These are phyloP conservation scores for Valencia hispanica DNA, from an alignment of 2,797 vertebrate species.

Conservation along the genomic window DNA sequence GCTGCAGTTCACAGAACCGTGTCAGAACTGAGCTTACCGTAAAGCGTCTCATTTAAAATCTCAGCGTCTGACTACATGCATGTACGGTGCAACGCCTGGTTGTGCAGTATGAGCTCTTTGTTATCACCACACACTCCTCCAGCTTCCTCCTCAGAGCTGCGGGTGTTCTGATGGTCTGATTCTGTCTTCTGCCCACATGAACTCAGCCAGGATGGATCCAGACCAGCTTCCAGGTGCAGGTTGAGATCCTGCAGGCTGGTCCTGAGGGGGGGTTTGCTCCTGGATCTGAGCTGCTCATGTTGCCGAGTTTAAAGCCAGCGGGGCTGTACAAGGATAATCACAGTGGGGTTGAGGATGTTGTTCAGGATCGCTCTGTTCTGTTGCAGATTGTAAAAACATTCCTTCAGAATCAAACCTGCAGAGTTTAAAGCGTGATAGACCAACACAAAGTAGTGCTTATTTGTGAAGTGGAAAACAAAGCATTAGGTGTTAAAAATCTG, in stretches of 20 bases:
- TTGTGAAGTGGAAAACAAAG: not conserved
- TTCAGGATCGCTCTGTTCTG: not conserved
- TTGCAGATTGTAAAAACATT: not conserved
- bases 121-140: conserved; percentile 20
- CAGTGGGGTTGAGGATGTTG: not conserved
- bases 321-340: not conserved
- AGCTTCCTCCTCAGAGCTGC: conserved; percentile 8
- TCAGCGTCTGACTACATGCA: conserved; percentile 15
- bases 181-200: not conserved
- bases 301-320: not conserved
- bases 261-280: not conserved
- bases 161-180: not conserved
- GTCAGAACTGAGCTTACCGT: not conserved
- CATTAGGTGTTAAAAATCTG: not conserved
- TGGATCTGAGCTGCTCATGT: not conserved
- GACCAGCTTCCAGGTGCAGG: not conserved
- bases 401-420: not conserved
- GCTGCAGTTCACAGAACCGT: not conserved
- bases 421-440: not conserved
- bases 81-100: not conserved
- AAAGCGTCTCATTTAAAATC: not conserved
- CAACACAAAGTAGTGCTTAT: not conserved
- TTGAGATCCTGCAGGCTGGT: not conserved
- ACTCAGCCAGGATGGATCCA: not conserved
- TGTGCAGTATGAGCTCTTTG: conserved; percentile 9